A percentile compares a stretch with the other conserved stretches of the same genome.
Evolutionary conservation across 1,140 invertebrate genomes (phyloP).

Genomic region (Eupristina koningsbergeri): DNA sequence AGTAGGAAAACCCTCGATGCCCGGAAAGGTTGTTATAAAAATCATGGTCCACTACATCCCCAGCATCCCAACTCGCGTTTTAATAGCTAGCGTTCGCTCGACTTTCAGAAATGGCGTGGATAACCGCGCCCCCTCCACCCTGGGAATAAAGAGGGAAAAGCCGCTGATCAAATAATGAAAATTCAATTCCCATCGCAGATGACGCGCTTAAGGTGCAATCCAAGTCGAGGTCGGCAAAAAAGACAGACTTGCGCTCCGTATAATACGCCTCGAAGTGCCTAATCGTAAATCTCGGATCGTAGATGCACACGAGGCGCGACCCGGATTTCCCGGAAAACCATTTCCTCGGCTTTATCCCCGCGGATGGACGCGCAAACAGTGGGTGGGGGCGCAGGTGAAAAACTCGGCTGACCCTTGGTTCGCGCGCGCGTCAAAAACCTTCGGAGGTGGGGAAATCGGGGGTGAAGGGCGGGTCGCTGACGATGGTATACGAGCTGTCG

Average conservation of each 20-base stretch:
- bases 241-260: not conserved
- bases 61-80: not conserved
- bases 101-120: not conserved
- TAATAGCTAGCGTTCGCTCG: not conserved
- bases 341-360: slow-evolving; percentile 59
- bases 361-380: not conserved
- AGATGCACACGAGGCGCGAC: slow-evolving; percentile 54
- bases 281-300: slow-evolving; percentile 55
- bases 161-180: slow-evolving; percentile 30
- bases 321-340: slow-evolving; percentile 62
- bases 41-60: not conserved
- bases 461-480: slow-evolving; percentile 17
- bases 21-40: not conserved
- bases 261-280: slow-evolving; percentile 37
- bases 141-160: not conserved
- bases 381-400: slow-evolving; percentile 42
- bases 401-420: not conserved
- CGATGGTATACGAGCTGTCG: slow-evolving; percentile 44
- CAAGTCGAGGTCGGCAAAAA: not conserved
- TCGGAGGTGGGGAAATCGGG: slow-evolving; percentile 4
- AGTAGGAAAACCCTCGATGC: not conserved
- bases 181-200: slow-evolving; percentile 22
- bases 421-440: not conserved
- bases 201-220: not conserved
- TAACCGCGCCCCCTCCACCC: not conserved